A percentile compares a stretch with the other conserved stretches of the same genome.
Evolutionary conservation across 2,797 vertebrate species (phyloP).

Genomic region (Siniperca undulata): DNA sequence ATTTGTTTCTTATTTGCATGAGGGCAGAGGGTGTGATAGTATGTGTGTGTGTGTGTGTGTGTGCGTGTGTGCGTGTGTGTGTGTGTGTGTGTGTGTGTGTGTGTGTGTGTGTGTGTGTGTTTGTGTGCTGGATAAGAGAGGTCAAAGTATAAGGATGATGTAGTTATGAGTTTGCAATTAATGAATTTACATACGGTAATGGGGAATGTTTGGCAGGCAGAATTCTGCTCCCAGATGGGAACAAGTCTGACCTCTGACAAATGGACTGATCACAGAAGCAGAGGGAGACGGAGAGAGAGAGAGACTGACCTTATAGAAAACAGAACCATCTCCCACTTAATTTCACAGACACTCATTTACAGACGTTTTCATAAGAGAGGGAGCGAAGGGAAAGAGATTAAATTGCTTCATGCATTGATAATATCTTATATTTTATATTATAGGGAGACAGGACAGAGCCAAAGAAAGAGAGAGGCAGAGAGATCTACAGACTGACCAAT

Average conservation of each 20-base stretch:
- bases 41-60: slow-evolving; percentile 1
- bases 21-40: slow-evolving; percentile 32
- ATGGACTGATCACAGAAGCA: slow-evolving; percentile 72
- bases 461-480: slow-evolving; percentile 46
- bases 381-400: slow-evolving; percentile 75
- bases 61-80: too few species aligned
- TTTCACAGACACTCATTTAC: slow-evolving; percentile 83
- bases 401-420: slow-evolving; percentile 87
- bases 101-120: slow-evolving; percentile 16
- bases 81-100: slow-evolving; percentile 3
- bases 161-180: slow-evolving; percentile 79
- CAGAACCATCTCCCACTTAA: slow-evolving; percentile 75
- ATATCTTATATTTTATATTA: slow-evolving; percentile 83
- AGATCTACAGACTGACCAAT: slow-evolving; percentile 72
- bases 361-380: slow-evolving; percentile 78
- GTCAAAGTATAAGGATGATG: slow-evolving; percentile 73
- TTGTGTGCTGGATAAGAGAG: slow-evolving; percentile 51
- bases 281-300: slow-evolving; percentile 50
- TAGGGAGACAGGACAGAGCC: slow-evolving; percentile 56
- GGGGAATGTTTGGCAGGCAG: slow-evolving; percentile 74
- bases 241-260: slow-evolving; percentile 79
- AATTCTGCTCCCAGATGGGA: slow-evolving; percentile 68
- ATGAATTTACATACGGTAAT: slow-evolving; percentile 84
- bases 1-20: slow-evolving; percentile 65
- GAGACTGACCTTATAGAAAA: slow-evolving; percentile 73